Evolutionary conservation across 1,140 invertebrate genomes (phyloP), one percentile per base, ranked within the genome.

Genomic region (Hypsibius dujardini): DNA sequence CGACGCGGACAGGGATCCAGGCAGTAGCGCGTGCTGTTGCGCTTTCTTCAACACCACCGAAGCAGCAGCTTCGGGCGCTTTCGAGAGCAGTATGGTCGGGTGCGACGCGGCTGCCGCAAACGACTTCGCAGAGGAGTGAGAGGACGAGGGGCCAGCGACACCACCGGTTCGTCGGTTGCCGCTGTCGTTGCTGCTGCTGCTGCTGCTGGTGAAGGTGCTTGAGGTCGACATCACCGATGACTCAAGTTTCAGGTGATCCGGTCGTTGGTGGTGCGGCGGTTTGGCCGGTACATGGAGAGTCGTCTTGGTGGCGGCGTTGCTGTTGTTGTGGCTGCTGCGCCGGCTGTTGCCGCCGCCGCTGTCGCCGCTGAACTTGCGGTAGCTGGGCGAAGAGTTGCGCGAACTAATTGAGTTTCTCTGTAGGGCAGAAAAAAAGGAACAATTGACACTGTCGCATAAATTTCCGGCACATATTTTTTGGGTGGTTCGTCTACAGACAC

Each of bases 381-480:
- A 28, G 28, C 45, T 15, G 3, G 62, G 62, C 45, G 62, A 67
- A 42, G 62, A 67, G 42, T 42, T 42, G 62, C 62, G 62, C 45
- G 62, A 67, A 67, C 62, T 67, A 45, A 12, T 15, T 67, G 62
- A 67, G 42, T 67, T 67, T 42, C 45, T 67, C 62, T 67, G 62
- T 67, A 15, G 62, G 45, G 62, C 7, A 28, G 28, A 28, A 28
- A 0, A 28, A 28, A 28, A 28, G 28, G 28, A 28, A 28, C 28
- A 28, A 28, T 28, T 28, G 28, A 28, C 28, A 28, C 28, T 28
- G 28, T 28, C 28, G 28, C 28, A 28, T 28, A 28, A 28, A 28
- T 28, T 28, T 28, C 28, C 28, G 28, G 28, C 28, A 28, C 28
- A 28, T 28, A 28, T 28, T 28, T 28, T 28, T 28, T 28, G 28